Conservation (phyloP, 2,113 vertebrate species). For the Myiagra hebetior region DNA sequence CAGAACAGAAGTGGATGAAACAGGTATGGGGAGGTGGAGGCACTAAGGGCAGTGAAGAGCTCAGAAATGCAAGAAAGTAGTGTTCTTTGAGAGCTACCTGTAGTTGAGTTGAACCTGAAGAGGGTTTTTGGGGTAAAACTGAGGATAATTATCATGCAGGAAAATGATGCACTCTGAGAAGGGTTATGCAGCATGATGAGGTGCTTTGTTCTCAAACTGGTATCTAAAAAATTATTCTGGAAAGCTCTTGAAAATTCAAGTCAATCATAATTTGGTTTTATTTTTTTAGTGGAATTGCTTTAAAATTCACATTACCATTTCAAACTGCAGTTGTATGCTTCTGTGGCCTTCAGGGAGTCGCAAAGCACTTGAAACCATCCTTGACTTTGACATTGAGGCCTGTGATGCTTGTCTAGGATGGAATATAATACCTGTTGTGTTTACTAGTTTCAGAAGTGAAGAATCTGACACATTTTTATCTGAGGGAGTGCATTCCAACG, state of each 20-base stretch:
- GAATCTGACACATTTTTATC: not conserved
- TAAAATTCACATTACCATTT: not conserved
- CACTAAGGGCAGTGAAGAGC: not conserved
- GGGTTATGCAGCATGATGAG: not conserved
- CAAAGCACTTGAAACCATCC: not conserved
- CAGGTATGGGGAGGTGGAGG: not conserved
- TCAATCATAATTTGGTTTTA: not conserved
- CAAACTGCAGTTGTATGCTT: not conserved
- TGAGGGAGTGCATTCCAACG: not conserved
- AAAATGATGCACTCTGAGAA: not conserved
- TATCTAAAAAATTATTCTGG: not conserved
- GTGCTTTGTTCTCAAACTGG: not conserved
- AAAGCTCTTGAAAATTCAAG: conserved; percentile 3
- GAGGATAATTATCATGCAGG: not conserved
- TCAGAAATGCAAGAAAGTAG: not conserved
- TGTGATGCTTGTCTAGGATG: not conserved
- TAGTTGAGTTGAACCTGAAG: not conserved
- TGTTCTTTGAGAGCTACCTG: not conserved
- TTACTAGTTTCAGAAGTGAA: not conserved
- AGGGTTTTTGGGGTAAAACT: not conserved
- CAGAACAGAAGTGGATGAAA: not conserved
- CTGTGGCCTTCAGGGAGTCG: not conserved
- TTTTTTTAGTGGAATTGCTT: not conserved
- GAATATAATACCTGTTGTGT: not conserved
- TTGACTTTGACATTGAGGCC: not conserved